Percentiles rank a stretch among this genome's conserved stretches.
These are phyloP conservation scores for Etheostoma cragini DNA, from an alignment of 2,113 vertebrate genomes.

Conservation along the genomic window DNA sequence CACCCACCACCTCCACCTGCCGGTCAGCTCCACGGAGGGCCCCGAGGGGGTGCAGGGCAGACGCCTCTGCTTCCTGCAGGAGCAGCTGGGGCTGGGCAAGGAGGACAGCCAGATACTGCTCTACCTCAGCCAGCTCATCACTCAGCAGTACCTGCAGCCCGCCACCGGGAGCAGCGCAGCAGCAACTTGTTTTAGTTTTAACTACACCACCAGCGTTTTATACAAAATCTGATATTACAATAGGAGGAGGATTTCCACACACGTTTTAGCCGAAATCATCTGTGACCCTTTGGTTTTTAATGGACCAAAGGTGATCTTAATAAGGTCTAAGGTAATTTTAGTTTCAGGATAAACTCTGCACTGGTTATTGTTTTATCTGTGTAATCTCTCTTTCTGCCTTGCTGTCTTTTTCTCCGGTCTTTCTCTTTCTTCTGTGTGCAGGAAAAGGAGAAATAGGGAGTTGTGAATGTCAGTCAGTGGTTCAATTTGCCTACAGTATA, in stretches of 20 bases:
- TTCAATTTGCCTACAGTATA: slow-evolving; percentile 26
- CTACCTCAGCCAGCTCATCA: slow-evolving; percentile 94
- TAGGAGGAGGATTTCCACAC: slow-evolving; percentile 11
- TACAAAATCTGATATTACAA: slow-evolving; percentile 91
- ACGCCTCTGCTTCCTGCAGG: slow-evolving; percentile 81
- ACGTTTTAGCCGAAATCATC: slow-evolving; percentile 40
- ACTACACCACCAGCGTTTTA: slow-evolving; percentile 94
- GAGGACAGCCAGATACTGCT: slow-evolving; percentile 92
- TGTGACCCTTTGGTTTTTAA: slow-evolving; percentile 45
- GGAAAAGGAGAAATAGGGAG: slow-evolving; percentile 26
- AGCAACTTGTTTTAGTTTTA: slow-evolving; percentile 89
- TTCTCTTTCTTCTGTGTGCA: slow-evolving; percentile 19
- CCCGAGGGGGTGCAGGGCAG: slow-evolving; percentile 63
- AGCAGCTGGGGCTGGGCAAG: slow-evolving; percentile 89
- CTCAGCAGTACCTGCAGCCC: slow-evolving; percentile 89
- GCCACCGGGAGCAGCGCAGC: slow-evolving; percentile 61
- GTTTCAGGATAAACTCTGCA: slow-evolving; percentile 47
- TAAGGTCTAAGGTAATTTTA: slow-evolving; percentile 44
- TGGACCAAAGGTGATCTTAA: slow-evolving; percentile 31
- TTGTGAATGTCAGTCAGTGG: slow-evolving; percentile 43
- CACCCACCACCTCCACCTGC: slow-evolving; percentile 95
- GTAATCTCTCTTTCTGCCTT: slow-evolving; percentile 39
- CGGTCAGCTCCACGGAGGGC: slow-evolving; percentile 85
- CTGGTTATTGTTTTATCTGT: slow-evolving; percentile 50
- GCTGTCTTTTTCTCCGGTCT: slow-evolving; percentile 35